Conservation (phyloP, 37 sponge, comb jelly and placozoan species). For the Ianthella basta region DNA sequence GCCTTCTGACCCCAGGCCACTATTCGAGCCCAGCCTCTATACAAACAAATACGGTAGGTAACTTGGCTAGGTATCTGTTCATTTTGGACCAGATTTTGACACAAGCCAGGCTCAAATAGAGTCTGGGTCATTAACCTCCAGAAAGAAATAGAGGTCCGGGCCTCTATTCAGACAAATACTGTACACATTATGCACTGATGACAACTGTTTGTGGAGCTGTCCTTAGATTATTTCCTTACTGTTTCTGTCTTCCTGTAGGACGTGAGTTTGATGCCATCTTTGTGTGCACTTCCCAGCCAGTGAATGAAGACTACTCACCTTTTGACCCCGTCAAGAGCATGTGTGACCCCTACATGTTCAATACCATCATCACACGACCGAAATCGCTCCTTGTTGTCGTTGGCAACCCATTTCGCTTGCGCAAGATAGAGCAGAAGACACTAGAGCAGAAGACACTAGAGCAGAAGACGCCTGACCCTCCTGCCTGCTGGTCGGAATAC, state of each 20-base stretch:
- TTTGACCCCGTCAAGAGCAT: slow-evolving; percentile 67
- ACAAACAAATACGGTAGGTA: no score
- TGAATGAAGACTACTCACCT: slow-evolving; percentile 12
- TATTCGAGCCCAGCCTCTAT: no score
- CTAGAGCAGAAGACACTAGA: background rate
- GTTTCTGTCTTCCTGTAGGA: slow-evolving; percentile 31
- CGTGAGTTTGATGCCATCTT: slow-evolving; percentile 64
- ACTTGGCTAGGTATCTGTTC: no score
- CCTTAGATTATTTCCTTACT: no score
- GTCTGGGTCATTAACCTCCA: no score
- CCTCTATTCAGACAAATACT: background rate
- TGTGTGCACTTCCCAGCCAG: slow-evolving; percentile 63
- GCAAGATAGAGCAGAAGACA: slow-evolving; percentile 36
- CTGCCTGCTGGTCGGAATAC: slow-evolving; percentile 18
- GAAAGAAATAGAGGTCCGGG: no score
- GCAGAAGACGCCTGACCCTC: background rate
- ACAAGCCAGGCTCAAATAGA: no score
- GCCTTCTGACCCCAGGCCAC: no score
- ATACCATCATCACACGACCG: slow-evolving; percentile 73
- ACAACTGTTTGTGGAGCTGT: no score
- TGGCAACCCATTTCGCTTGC: slow-evolving; percentile 61
- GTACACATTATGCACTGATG: no score
- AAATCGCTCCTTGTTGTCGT: slow-evolving; percentile 59
- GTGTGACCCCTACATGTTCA: slow-evolving; percentile 69
- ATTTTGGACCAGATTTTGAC: no score